These are phyloP conservation scores for Pipra filicauda DNA, from an alignment of 2,113 vertebrate species.

Conservation along the genomic window DNA sequence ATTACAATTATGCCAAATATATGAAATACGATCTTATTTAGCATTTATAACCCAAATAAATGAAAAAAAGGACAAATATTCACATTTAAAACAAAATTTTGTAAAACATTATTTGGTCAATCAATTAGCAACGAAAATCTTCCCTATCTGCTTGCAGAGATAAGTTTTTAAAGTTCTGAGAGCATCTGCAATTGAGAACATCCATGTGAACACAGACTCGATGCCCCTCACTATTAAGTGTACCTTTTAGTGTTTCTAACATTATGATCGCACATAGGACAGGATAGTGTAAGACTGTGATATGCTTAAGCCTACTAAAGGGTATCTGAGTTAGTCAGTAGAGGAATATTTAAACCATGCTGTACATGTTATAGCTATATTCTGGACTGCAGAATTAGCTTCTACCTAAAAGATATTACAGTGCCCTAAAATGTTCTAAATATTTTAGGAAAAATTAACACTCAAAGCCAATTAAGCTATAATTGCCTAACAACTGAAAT, in stretches of 20 bases:
- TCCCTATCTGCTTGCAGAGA: neutral
- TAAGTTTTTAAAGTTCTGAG: neutral
- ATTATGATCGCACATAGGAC: neutral
- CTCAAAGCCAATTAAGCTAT: neutral
- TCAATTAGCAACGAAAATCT: neutral
- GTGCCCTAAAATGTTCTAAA: neutral
- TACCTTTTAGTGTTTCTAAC: neutral
- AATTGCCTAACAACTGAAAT: neutral
- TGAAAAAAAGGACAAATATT: neutral
- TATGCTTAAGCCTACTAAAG: neutral
- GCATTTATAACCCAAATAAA: neutral
- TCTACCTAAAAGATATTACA: neutral
- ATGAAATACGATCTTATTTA: neutral
- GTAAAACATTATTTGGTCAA: neutral
- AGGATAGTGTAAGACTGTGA: neutral
- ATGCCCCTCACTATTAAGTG: neutral
- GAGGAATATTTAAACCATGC: neutral
- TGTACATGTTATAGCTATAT: neutral
- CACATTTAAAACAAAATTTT: neutral
- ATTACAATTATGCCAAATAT: neutral
- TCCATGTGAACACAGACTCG: neutral
- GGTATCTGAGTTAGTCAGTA: neutral
- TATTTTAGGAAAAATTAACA: neutral
- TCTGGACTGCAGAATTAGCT: neutral
- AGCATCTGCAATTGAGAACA: neutral